phyloP scores from a whole-genome alignment of 2,888 invertebrate genomes.

The Diploptera punctata region DNA sequence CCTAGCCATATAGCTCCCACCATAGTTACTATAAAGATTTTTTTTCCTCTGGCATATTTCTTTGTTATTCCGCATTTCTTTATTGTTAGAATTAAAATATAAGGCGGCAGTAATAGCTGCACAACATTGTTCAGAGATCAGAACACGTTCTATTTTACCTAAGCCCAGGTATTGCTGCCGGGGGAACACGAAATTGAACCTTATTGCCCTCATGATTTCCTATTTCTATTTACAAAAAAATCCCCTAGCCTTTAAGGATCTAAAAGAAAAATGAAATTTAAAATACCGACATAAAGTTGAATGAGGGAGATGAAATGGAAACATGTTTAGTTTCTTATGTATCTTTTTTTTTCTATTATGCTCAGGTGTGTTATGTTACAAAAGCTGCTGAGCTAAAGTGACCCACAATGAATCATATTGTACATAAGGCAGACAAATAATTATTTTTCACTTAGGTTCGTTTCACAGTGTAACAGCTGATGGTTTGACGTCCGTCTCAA shows the following conservation, averaged over 20 bases:
- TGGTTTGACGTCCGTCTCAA: neutral
- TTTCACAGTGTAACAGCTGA: neutral
- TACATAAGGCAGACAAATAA: conserved; percentile 3
- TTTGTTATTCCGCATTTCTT: neutral
- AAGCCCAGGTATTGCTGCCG: neutral
- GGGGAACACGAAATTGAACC: conserved; percentile 4
- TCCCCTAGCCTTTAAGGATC: too few relatives aligned
- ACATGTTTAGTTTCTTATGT: neutral
- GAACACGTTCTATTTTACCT: neutral
- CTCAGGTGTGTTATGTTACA: neutral
- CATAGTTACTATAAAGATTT: neutral
- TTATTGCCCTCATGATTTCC: conserved; percentile 8
- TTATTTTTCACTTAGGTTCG: neutral
- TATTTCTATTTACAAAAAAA: neutral
- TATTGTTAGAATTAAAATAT: conserved; percentile 20
- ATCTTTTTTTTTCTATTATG: conserved; percentile 1
- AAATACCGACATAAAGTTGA: neutral
- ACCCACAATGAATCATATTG: neutral
- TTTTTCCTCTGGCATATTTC: neutral
- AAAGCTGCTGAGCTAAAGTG: neutral
- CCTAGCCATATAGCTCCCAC: neutral
- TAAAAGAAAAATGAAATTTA: too few relatives aligned
- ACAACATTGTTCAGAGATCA: neutral
- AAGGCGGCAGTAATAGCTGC: neutral
- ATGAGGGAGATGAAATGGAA: too few relatives aligned